phyloP scores from a whole-genome alignment of 2,888 invertebrate species.

The Sphaerophoria taeniata region DNA sequence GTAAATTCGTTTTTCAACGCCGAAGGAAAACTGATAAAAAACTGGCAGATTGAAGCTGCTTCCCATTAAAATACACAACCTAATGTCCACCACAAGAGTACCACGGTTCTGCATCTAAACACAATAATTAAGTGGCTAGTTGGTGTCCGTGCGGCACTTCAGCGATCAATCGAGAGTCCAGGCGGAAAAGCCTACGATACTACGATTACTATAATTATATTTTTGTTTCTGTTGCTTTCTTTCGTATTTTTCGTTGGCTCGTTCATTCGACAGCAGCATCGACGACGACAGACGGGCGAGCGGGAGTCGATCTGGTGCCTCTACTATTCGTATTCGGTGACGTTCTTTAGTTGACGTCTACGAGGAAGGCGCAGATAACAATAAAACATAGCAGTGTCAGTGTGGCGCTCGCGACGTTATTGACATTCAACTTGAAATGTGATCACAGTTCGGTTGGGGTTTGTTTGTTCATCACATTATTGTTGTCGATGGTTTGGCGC shows the following conservation, averaged over 20 bases:
- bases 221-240: slow-evolving; percentile 26
- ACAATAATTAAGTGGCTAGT: slow-evolving; percentile 53
- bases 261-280: slow-evolving; percentile 1
- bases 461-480: slow-evolving; percentile 45
- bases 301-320: slow-evolving; percentile 42
- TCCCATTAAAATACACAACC: slow-evolving; percentile 21
- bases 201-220: slow-evolving; percentile 48
- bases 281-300: neutral
- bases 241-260: slow-evolving; percentile 43
- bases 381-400: slow-evolving; percentile 26
- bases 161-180: slow-evolving; percentile 10
- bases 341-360: slow-evolving; percentile 18
- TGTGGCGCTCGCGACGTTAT: slow-evolving; percentile 49
- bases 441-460: slow-evolving; percentile 54
- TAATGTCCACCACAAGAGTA: slow-evolving; percentile 8
- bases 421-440: slow-evolving; percentile 73
- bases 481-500: slow-evolving; percentile 7
- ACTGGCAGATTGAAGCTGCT: neutral
- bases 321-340: neutral
- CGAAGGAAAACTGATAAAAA: slow-evolving; percentile 29
- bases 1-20: slow-evolving; percentile 63
- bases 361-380: slow-evolving; percentile 32
- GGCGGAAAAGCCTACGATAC: slow-evolving; percentile 56
- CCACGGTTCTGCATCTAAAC: slow-evolving; percentile 46
- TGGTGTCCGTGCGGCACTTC: slow-evolving; percentile 35